phyloP scores from a whole-genome alignment of 2,113 vertebrate genomes.

The Phasianus colchicus region DNA sequence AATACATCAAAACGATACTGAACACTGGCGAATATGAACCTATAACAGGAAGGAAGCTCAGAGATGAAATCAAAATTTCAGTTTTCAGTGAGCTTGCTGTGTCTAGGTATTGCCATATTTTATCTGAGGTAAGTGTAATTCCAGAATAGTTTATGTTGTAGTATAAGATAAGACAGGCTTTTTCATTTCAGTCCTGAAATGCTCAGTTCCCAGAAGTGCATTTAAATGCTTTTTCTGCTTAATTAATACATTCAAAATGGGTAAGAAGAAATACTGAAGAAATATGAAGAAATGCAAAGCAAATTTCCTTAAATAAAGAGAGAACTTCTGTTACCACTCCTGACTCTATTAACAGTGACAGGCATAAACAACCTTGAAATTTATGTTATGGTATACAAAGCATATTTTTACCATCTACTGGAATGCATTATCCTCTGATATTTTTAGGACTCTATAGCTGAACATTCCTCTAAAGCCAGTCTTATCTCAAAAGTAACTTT shows the following conservation, averaged over 20 bases:
- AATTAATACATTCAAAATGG: neutral
- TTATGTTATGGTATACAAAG: neutral
- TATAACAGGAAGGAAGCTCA: constrained; percentile 7
- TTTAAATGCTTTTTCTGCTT: neutral
- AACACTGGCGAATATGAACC: neutral
- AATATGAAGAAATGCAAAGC: neutral
- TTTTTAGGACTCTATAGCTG: neutral
- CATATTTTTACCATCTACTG: neutral
- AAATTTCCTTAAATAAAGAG: neutral
- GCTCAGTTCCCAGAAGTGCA: neutral
- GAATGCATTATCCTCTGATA: neutral
- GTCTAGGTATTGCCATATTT: neutral
- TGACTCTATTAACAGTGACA: neutral
- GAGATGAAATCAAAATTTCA: constrained; percentile 15
- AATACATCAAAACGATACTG: constrained; percentile 50
- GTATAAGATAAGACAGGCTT: neutral
- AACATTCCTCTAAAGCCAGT: neutral
- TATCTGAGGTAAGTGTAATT: neutral
- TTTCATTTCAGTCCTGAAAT: neutral
- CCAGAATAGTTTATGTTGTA: neutral
- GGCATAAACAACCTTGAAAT: neutral
- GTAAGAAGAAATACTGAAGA: neutral
- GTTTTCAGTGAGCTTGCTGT: neutral
- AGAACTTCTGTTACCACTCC: neutral
- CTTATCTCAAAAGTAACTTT: neutral